These are phyloP conservation scores for Balaeniceps rex DNA, from an alignment of 2,113 vertebrate genomes.

Conservation along the genomic window DNA sequence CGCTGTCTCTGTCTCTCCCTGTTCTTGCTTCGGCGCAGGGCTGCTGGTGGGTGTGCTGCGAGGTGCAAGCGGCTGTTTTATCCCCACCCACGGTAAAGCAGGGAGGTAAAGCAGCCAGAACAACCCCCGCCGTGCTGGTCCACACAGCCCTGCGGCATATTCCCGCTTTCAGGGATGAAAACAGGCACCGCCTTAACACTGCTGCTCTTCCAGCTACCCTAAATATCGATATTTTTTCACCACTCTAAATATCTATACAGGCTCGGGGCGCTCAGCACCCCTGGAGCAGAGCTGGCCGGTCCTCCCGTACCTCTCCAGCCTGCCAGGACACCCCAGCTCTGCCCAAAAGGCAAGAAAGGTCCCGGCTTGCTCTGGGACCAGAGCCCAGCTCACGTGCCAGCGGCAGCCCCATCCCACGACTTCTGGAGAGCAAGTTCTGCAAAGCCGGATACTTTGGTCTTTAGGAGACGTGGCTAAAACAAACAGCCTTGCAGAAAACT, in stretches of 20 bases:
- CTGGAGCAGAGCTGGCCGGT: background rate
- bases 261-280: background rate
- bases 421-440: background rate
- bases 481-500: background rate
- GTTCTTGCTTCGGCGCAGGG: background rate
- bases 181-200: background rate
- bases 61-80: background rate
- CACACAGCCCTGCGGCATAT: background rate
- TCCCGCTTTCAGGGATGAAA: background rate
- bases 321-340: background rate
- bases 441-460: background rate
- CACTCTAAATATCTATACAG: background rate
- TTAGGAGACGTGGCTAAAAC: background rate
- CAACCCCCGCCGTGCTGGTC: background rate
- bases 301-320: background rate
- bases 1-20: background rate
- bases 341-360: too few relatives aligned
- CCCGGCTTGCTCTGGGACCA: background rate
- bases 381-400: too few relatives aligned
- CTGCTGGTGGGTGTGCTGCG: background rate
- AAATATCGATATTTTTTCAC: too few relatives aligned
- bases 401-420: background rate
- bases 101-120: background rate
- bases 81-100: background rate
- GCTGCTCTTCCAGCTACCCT: background rate